phyloP scores from a whole-genome alignment of 2,113 vertebrate species.

The Dolichallabes microphthalmus region DNA sequence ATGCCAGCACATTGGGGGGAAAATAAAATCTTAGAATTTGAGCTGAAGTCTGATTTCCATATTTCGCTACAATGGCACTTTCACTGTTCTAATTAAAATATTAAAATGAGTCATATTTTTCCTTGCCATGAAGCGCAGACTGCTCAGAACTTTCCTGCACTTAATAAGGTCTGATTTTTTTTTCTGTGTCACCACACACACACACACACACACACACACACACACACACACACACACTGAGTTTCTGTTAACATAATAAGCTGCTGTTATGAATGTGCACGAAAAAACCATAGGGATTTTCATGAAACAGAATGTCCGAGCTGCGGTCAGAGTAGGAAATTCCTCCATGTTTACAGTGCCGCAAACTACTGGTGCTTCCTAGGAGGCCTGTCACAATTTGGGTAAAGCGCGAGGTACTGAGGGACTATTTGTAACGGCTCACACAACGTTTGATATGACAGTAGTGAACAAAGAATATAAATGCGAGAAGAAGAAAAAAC shows the following conservation, averaged over 20 bases:
- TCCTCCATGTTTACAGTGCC: conserved; percentile 46
- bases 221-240: neutral
- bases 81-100: neutral
- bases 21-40: neutral
- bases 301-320: conserved; percentile 40
- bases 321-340: conserved; percentile 50
- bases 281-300: conserved; percentile 37
- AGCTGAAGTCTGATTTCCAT: neutral
- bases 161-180: neutral
- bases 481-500: neutral
- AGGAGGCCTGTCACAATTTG: conserved; percentile 32
- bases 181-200: neutral
- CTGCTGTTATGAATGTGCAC: conserved; percentile 30
- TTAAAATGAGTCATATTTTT: conserved; percentile 21
- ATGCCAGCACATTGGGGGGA: neutral
- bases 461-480: neutral
- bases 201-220: conserved; percentile 21
- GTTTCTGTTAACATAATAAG: conserved; percentile 42
- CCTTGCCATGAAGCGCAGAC: conserved; percentile 16
- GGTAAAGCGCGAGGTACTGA: conserved; percentile 2
- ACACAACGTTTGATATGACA: conserved; percentile 31
- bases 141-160: conserved; percentile 23
- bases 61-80: neutral
- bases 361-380: conserved; percentile 39
- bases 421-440: conserved; percentile 29